These are phyloP conservation scores for Lonchura striata DNA, from an alignment of 2,113 vertebrate genomes.

Conservation along the genomic window DNA sequence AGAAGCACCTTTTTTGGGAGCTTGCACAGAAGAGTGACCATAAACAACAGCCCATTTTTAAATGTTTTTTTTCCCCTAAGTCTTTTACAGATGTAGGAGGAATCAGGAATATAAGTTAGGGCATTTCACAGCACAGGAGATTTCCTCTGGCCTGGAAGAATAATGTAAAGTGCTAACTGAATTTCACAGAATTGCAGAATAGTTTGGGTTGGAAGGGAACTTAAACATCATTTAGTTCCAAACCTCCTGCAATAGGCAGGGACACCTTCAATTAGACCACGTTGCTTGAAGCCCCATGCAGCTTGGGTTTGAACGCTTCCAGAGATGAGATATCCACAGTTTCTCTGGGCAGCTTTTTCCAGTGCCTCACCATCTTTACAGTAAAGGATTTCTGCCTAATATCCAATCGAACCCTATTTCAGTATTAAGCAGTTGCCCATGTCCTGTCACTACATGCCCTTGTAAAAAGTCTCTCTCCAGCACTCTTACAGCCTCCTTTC, in stretches of 20 bases:
- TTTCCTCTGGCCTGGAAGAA: background rate
- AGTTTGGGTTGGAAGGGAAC: background rate
- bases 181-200: background rate
- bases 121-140: background rate
- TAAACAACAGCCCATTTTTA: background rate
- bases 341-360: background rate
- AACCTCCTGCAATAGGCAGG: background rate
- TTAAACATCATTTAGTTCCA: background rate
- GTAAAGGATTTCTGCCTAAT: background rate
- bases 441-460: background rate
- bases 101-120: background rate
- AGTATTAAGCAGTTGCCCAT: background rate
- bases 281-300: fast-evolving
- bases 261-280: background rate
- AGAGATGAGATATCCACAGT: background rate
- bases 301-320: background rate
- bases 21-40: background rate
- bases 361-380: background rate
- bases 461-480: background rate
- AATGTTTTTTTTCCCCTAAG: background rate
- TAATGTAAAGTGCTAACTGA: background rate
- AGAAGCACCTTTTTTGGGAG: background rate
- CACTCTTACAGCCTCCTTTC: background rate
- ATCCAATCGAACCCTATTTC: background rate
- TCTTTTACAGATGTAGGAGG: background rate